These are phyloP conservation scores for Autographa pulchrina DNA, from an alignment of 2,888 invertebrate genomes.

Conservation along the genomic window DNA sequence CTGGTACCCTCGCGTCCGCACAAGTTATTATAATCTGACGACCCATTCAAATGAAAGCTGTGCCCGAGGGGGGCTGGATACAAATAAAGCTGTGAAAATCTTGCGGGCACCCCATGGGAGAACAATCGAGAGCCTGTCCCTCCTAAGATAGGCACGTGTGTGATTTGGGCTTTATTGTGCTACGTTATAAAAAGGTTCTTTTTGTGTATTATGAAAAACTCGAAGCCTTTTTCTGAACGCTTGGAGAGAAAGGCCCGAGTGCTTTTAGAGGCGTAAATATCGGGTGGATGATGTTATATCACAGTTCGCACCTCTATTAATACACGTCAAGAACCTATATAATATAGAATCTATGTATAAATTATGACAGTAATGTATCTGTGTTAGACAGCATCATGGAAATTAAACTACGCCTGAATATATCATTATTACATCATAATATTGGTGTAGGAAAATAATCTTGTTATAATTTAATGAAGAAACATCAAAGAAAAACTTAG, in stretches of 20 bases:
- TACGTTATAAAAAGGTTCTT: slow-evolving; percentile 66
- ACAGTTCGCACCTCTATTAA: slow-evolving; percentile 28
- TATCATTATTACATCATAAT: neutral
- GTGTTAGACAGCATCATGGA: neutral
- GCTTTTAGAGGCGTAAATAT: slow-evolving; percentile 52
- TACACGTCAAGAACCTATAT: slow-evolving; percentile 29
- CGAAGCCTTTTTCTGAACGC: slow-evolving; percentile 58
- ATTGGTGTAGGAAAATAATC: neutral
- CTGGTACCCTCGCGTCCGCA: slow-evolving; percentile 42
- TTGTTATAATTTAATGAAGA: neutral
- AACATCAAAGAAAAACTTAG: neutral
- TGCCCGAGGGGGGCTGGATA: slow-evolving; percentile 61
- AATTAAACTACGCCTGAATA: neutral
- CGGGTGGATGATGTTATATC: slow-evolving; percentile 45
- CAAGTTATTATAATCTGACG: slow-evolving; percentile 73
- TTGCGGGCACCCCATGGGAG: slow-evolving; percentile 65
- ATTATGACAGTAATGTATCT: neutral
- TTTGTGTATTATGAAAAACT: slow-evolving; percentile 64
- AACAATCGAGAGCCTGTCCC: slow-evolving; percentile 67
- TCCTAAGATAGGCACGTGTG: slow-evolving; percentile 66
- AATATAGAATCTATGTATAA: slow-evolving; percentile 4
- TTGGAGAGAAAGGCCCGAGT: slow-evolving; percentile 51
- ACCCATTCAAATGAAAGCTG: slow-evolving; percentile 72
- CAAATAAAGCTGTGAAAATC: slow-evolving; percentile 71
- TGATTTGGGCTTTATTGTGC: slow-evolving; percentile 72